phyloP scores from a whole-genome alignment of 2,113 vertebrate genomes.

The Salminus brasiliensis region DNA sequence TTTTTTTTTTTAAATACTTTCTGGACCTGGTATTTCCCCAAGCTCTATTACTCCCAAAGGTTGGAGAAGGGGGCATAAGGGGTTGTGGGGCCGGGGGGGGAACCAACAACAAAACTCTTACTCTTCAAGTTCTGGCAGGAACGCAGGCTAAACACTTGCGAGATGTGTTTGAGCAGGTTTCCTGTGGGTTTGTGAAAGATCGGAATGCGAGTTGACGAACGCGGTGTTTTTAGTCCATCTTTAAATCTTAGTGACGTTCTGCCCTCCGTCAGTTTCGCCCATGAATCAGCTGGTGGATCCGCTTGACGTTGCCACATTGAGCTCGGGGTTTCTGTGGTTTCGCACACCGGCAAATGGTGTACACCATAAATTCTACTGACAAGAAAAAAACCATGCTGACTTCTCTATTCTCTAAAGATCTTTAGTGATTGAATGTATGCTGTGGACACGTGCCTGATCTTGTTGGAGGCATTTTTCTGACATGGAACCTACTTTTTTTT shows the following conservation, averaged over 20 bases:
- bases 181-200: neutral
- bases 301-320: too few species aligned
- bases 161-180: neutral
- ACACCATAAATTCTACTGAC: neutral
- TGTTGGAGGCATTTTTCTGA: conserved; percentile 15
- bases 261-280: neutral
- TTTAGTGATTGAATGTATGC: neutral
- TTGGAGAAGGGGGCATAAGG: too few species aligned
- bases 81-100: too few species aligned
- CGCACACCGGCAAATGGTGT: too few species aligned
- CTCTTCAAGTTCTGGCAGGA: neutral
- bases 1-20: too few species aligned
- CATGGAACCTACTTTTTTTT: neutral
- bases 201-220: neutral
- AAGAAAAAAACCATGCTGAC: neutral
- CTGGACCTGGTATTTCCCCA: too few species aligned
- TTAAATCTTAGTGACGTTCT: neutral
- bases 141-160: neutral
- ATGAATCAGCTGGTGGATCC: neutral
- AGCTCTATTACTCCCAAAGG: too few species aligned
- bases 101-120: too few species aligned
- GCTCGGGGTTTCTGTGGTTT: neutral
- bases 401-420: neutral
- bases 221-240: too few species aligned
- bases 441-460: conserved; percentile 21